Evolutionary conservation across 2,888 invertebrate species (phyloP).

Genomic region (Mechanitis messenoides): DNA sequence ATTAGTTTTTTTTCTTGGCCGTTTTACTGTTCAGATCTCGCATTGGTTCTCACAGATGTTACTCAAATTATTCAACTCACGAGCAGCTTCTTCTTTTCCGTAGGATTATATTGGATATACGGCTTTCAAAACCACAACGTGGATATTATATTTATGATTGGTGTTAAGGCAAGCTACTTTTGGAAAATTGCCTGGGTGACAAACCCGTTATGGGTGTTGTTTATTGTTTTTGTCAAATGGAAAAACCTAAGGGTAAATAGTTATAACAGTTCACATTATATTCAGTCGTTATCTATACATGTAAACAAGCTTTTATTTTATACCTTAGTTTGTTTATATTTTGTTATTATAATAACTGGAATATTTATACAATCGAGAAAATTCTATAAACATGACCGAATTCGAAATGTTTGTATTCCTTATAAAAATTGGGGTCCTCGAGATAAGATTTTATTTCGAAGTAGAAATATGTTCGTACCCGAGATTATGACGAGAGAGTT

Average conservation of each 20-base stretch:
- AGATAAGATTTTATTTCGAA: slow-evolving; percentile 53
- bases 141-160: slow-evolving; percentile 69
- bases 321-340: slow-evolving; percentile 42
- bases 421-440: slow-evolving; percentile 57
- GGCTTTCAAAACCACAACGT: slow-evolving; percentile 56
- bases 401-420: slow-evolving; percentile 40
- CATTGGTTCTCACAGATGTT: slow-evolving; percentile 45
- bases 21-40: slow-evolving; percentile 57
- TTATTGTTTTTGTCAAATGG: slow-evolving; percentile 40
- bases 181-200: slow-evolving; percentile 57
- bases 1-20: slow-evolving; percentile 48
- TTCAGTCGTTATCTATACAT: slow-evolving; percentile 33
- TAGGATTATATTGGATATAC: slow-evolving; percentile 63
- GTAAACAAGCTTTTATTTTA: slow-evolving; percentile 44
- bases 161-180: slow-evolving; percentile 59
- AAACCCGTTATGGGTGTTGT: slow-evolving; percentile 47
- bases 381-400: slow-evolving; percentile 32
- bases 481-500: slow-evolving; percentile 73
- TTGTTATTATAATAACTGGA: slow-evolving; percentile 41
- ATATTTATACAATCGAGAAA: slow-evolving; percentile 39
- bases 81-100: slow-evolving; percentile 51
- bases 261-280: slow-evolving; percentile 38
- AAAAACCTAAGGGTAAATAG: slow-evolving; percentile 31
- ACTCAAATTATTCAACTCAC: slow-evolving; percentile 51
- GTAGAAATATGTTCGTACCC: slow-evolving; percentile 68